A percentile compares a stretch with the other conserved stretches of the same genome.
These are phyloP conservation scores for Lasioglossum leucozonium DNA, from an alignment of 2,888 invertebrate genomes.

Conservation along the genomic window DNA sequence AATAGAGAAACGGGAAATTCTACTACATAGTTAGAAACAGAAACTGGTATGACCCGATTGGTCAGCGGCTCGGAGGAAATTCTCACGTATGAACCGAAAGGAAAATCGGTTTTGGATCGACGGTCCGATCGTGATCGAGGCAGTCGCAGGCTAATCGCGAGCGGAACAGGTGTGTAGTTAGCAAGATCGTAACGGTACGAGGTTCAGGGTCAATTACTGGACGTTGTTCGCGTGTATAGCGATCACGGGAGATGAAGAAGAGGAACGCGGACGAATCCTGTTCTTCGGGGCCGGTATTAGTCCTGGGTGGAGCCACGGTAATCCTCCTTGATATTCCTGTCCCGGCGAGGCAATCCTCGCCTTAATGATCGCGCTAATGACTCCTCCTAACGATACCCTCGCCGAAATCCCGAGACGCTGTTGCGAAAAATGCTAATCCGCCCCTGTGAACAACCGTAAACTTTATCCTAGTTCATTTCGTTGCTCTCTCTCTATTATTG, in stretches of 20 bases:
- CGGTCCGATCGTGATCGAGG: constrained; percentile 26
- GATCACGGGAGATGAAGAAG: constrained; percentile 33
- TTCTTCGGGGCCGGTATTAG: constrained; percentile 28
- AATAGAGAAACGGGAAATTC: too few species aligned
- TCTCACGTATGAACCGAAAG: background rate
- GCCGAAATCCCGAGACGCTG: constrained; percentile 1
- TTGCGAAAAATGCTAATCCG: background rate
- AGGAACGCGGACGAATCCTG: constrained; percentile 35
- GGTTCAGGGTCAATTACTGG: constrained; percentile 66
- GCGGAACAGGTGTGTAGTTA: constrained; percentile 54
- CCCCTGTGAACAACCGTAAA: background rate
- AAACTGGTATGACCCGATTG: too few species aligned
- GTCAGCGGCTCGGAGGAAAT: background rate
- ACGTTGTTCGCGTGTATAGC: constrained; percentile 51
- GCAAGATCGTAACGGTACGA: constrained; percentile 59
- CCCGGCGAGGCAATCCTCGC: constrained; percentile 16
- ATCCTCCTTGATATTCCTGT: constrained; percentile 37
- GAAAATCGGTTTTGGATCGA: constrained; percentile 15
- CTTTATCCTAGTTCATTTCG: background rate
- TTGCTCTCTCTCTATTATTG: background rate
- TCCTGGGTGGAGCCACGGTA: constrained; percentile 31
- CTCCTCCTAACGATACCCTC: constrained; percentile 17
- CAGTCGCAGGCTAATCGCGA: constrained; percentile 43
- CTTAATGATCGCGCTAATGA: constrained; percentile 47
- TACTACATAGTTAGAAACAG: too few species aligned